These are phyloP conservation scores for Danio albolineatus DNA, from an alignment of 2,797 vertebrate genomes.

Conservation along the genomic window DNA sequence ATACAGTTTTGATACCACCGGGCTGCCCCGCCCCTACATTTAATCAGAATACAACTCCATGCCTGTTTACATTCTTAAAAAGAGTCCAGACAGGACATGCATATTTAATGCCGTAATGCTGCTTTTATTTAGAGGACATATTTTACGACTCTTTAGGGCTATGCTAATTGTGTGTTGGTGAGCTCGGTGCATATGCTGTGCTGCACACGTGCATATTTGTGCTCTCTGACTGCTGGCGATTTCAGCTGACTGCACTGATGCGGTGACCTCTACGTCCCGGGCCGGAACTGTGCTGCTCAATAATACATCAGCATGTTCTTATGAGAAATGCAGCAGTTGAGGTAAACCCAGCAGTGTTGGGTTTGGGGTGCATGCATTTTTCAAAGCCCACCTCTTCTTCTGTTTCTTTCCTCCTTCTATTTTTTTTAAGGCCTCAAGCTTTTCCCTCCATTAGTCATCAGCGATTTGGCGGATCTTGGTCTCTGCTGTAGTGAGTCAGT, in stretches of 20 bases:
- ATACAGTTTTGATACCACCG: neutral
- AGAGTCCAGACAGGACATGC: constrained; percentile 19
- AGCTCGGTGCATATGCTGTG: constrained; percentile 7
- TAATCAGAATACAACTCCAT: neutral
- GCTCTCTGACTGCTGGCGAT: constrained; percentile 36
- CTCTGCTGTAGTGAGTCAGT: constrained; percentile 61
- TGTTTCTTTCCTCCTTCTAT: constrained; percentile 5
- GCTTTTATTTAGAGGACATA: neutral
- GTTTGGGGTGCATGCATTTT: constrained; percentile 52
- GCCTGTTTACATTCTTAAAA: constrained; percentile 25
- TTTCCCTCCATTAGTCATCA: constrained; percentile 57
- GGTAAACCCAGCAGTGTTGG: constrained; percentile 29
- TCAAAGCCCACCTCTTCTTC: constrained; percentile 40
- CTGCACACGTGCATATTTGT: constrained; percentile 35
- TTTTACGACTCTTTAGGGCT: neutral
- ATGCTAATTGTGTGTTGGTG: constrained; percentile 5
- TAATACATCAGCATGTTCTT: constrained; percentile 66
- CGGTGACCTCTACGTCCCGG: constrained; percentile 34
- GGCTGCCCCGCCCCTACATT: neutral
- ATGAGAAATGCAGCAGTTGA: constrained; percentile 49
- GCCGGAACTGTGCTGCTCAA: constrained; percentile 58
- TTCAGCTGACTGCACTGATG: constrained; percentile 51
- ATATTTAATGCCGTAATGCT: constrained; percentile 1
- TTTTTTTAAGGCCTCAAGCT: constrained; percentile 20
- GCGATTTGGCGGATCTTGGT: constrained; percentile 30